Conservation (phyloP, 1,140 invertebrate genomes). For the Philaenus spumarius region DNA sequence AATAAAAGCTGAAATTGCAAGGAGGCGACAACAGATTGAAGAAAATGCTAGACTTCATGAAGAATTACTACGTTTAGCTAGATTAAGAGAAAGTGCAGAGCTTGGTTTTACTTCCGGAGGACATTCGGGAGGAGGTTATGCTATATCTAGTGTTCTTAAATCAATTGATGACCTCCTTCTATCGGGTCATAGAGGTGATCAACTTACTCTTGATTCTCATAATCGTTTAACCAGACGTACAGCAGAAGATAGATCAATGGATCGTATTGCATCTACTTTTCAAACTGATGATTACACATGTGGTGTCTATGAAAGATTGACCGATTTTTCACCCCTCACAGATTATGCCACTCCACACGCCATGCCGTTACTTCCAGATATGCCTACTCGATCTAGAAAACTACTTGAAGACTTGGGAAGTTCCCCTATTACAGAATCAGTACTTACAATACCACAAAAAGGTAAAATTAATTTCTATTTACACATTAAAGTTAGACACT, state of each 20-base stretch:
- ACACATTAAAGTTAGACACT: too few species aligned
- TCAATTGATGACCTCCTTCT: slow-evolving; percentile 48
- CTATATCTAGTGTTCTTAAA: slow-evolving; percentile 42
- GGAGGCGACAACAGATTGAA: slow-evolving; percentile 53
- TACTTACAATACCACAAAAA: slow-evolving; percentile 35
- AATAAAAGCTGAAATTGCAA: slow-evolving; percentile 57
- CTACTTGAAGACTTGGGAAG: slow-evolving; percentile 53
- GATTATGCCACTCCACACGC: slow-evolving; percentile 49
- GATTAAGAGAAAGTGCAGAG: slow-evolving; percentile 41
- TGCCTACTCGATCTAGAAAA: slow-evolving; percentile 51
- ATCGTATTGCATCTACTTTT: slow-evolving; percentile 46
- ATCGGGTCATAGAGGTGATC: slow-evolving; percentile 18
- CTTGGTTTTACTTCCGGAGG: slow-evolving; percentile 27
- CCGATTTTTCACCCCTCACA: slow-evolving; percentile 42
- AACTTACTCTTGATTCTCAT: slow-evolving; percentile 23
- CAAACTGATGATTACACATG: slow-evolving; percentile 42
- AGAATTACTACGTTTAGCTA: slow-evolving; percentile 47
- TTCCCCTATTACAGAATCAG: slow-evolving; percentile 43
- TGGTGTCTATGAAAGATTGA: slow-evolving; percentile 40
- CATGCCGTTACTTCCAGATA: slow-evolving; percentile 56
- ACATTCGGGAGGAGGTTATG: slow-evolving; percentile 28
- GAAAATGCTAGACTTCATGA: slow-evolving; percentile 51
- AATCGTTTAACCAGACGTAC: slow-evolving; percentile 30
- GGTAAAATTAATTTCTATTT: slow-evolving; percentile 30
- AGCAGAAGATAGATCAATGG: slow-evolving; percentile 47